A percentile compares a stretch with the other conserved stretches of the same genome.
These are phyloP conservation scores for Torymus aiolomorphi DNA, from an alignment of 2,888 invertebrate species.

Conservation along the genomic window DNA sequence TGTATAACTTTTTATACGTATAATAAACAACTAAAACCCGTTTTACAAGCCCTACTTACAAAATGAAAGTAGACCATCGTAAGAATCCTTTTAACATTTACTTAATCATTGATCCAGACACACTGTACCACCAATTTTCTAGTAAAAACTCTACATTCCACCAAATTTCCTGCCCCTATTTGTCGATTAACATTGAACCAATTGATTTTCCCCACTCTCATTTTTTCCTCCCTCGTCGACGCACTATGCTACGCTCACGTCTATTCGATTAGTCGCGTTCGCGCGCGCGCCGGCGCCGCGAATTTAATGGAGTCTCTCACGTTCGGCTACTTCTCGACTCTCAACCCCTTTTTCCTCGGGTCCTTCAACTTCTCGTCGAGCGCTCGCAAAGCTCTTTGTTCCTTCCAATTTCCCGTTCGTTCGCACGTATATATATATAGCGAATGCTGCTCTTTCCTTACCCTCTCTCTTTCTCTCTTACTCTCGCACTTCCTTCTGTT, in stretches of 20 bases:
- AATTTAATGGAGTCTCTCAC: slow-evolving; percentile 44
- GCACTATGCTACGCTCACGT: slow-evolving; percentile 6
- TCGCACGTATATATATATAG: no score
- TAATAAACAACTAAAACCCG: no score
- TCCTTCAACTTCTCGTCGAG: slow-evolving; percentile 21
- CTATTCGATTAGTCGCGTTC: slow-evolving; percentile 32
- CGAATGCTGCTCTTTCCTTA: neutral
- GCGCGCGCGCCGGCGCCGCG: neutral
- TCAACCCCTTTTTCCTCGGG: slow-evolving; percentile 35
- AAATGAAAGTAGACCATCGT: no score
- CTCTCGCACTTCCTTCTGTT: neutral
- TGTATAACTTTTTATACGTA: no score
- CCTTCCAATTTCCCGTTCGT: slow-evolving; percentile 27
- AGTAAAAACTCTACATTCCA: neutral
- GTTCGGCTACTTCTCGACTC: slow-evolving; percentile 8
- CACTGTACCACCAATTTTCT: no score
- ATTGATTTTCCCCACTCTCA: slow-evolving; percentile 7
- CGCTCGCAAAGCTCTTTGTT: slow-evolving; percentile 15
- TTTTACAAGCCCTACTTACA: no score
- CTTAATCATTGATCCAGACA: no score
- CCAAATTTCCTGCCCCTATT: neutral
- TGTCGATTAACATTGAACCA: slow-evolving; percentile 26
- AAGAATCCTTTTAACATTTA: no score
- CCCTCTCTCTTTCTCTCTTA: neutral
- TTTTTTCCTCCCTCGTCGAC: neutral